Conservation (phyloP, 2,113 vertebrate genomes). For the Ellobius talpinus region DNA sequence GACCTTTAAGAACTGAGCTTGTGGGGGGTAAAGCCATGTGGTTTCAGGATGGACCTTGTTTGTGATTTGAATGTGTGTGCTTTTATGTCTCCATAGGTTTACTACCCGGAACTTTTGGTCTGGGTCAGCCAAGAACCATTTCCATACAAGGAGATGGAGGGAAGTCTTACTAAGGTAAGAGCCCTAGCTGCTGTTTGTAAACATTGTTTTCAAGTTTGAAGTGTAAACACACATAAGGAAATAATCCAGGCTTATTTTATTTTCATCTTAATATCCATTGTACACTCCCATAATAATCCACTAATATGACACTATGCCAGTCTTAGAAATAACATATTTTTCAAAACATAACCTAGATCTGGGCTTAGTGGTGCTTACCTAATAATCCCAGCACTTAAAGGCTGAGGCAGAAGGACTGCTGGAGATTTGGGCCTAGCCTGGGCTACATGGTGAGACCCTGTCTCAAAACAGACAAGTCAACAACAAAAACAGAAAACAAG, state of each 20-base stretch:
- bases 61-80: constrained; percentile 71
- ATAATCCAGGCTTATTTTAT: not conserved
- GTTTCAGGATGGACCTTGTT: constrained; percentile 48
- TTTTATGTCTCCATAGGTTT: constrained; percentile 85
- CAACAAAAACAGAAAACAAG: not conserved
- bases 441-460: not conserved
- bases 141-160: constrained; percentile 84
- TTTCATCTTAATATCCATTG: constrained; percentile 38
- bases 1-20: not conserved
- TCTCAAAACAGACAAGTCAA: not conserved
- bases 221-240: not conserved
- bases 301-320: not conserved
- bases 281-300: not conserved
- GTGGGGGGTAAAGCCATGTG: not conserved
- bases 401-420: not conserved
- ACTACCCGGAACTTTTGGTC: constrained; percentile 78
- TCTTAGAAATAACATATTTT: constrained; percentile 32
- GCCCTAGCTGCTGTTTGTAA: constrained; percentile 3
- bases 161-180: constrained; percentile 88
- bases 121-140: constrained; percentile 84
- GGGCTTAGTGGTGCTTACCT: not conserved
- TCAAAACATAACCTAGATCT: not conserved
- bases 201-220: not conserved
- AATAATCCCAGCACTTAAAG: not conserved
- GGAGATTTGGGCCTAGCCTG: not conserved